phyloP scores from a whole-genome alignment of 2,888 invertebrate genomes.

The Isoperla grammatica region DNA sequence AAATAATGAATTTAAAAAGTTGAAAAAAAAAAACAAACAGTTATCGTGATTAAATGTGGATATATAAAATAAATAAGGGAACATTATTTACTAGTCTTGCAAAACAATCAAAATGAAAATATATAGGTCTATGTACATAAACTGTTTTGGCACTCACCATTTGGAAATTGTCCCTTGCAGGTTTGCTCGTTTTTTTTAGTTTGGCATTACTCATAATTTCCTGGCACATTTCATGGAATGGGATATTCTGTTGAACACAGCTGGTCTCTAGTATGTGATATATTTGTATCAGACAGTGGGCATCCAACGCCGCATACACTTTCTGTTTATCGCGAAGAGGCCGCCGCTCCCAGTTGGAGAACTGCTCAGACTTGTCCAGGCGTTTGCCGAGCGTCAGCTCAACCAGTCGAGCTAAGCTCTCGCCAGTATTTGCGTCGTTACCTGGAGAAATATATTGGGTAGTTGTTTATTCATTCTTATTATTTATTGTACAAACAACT shows the following conservation, averaged over 20 bases:
- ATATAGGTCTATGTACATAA: no score
- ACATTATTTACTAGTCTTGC: no score
- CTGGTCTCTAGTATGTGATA: conserved; percentile 58
- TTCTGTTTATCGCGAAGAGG: conserved; percentile 74
- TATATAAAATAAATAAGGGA: no score
- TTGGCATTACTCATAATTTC: conserved; percentile 41
- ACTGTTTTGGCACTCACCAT: no score
- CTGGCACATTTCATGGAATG: conserved; percentile 59
- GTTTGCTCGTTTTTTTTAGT: conserved; percentile 26
- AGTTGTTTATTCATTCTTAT: not conserved
- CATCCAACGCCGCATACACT: conserved; percentile 82
- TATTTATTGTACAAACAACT: not conserved
- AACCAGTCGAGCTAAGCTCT: conserved; percentile 68
- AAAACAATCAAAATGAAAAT: no score
- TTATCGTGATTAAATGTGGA: no score
- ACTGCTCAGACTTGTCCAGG: conserved; percentile 82
- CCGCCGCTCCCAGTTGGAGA: conserved; percentile 85
- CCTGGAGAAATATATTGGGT: no score
- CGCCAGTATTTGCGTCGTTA: conserved; percentile 50
- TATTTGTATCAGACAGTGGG: conserved; percentile 76
- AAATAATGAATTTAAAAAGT: no score
- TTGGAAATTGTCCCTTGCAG: no score
- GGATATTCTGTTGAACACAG: conserved; percentile 48
- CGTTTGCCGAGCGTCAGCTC: conserved; percentile 69
- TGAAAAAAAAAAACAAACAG: no score